Evolutionary conservation across 1,140 invertebrate species (phyloP), one percentile per base, ranked within the genome.

Genomic region (Phymorhynchus buccinoides): DNA sequence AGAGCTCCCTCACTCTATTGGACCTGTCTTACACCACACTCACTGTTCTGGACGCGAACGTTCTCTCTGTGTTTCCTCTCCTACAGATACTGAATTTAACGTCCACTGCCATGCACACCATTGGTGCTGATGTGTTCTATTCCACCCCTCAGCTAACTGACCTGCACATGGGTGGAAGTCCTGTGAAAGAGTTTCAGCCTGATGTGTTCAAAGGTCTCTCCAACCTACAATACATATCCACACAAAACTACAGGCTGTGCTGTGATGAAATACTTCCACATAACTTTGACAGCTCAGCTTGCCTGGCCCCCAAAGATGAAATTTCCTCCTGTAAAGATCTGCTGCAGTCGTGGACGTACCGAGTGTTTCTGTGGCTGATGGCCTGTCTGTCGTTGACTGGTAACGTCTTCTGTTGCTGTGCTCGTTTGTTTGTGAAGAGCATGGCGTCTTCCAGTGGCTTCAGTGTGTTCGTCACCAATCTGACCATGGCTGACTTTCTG

Each of bases 401-500:
- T 52, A 52, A 52, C 2, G 48, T 52, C 12, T 52, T 52, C 22
- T 52, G 48, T 52, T 52, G 12, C 48, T 52, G 48, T 52, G 48
- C 48, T 14, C 48, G 48, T 52, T 52, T 52, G 48, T 52, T 52
- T 18, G 22, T 9, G 48, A 52, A 18, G 22, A 52, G 48, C 48
- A 52, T 52, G 48, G 22, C 48, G 22, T 52, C 48, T 52, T 18
- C 48, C 12, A 52, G 48, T 73, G 85, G 86, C 27, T 86, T 86
- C 37, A 71, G 84, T 1, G 80, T 87, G 9, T 86, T 90, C n/a
- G 83, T 90, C 35, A 83, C 88, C 4, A 89, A 89, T 86, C 81
- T 91, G 16, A 85, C 85, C 37, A n/a, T 87, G 14, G 88, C 90
- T 37, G 90, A 91, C 79, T 83, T 91, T 73, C 37, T 90, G 16